Percentiles rank a stretch among this genome's conserved stretches.
These are phyloP conservation scores for Drosophila trapezifrons DNA, from an alignment of 1,140 invertebrate species.

Conservation along the genomic window DNA sequence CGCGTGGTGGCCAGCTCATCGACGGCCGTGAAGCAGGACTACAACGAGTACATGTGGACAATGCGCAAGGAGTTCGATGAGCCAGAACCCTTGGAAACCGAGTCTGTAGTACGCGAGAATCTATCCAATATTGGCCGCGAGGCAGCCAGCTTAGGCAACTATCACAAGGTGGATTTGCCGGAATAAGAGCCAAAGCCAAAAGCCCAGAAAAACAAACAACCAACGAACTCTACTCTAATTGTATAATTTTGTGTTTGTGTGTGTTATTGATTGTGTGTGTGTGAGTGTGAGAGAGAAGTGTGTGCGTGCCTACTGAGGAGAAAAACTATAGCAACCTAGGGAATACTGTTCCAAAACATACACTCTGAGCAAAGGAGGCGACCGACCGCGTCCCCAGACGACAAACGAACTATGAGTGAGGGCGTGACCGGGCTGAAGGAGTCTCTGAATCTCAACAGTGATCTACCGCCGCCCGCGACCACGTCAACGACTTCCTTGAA, in stretches of 20 bases:
- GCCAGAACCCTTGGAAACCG: constrained; percentile 88
- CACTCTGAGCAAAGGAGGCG: constrained; percentile 21
- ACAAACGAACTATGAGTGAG: constrained; percentile 71
- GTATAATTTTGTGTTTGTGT: constrained; percentile 55
- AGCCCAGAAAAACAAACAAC: constrained; percentile 4
- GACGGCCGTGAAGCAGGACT: constrained; percentile 92
- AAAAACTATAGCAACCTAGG: constrained; percentile 71
- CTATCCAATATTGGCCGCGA: constrained; percentile 87
- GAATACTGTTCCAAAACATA: constrained; percentile 51
- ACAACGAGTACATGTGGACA: constrained; percentile 96
- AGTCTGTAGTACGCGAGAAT: constrained; percentile 86
- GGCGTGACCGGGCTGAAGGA: constrained; percentile 56
- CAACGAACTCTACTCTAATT: constrained; percentile 40
- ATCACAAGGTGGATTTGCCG: constrained; percentile 83
- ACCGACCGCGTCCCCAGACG: constrained; percentile 26
- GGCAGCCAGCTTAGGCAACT: constrained; percentile 82
- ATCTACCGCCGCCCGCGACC: constrained; percentile 30
- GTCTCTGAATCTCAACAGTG: constrained; percentile 54
- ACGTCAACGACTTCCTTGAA: constrained; percentile 54
- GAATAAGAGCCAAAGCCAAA: constrained; percentile 61
- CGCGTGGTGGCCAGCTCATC: constrained; percentile 93
- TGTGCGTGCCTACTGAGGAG: constrained; percentile 22
- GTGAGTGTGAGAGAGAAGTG: constrained; percentile 19
- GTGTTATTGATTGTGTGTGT: constrained; percentile 27
- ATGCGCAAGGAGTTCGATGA: constrained; percentile 94